phyloP scores from a whole-genome alignment of 2,888 invertebrate genomes.

The Lasioglossum vierecki region DNA sequence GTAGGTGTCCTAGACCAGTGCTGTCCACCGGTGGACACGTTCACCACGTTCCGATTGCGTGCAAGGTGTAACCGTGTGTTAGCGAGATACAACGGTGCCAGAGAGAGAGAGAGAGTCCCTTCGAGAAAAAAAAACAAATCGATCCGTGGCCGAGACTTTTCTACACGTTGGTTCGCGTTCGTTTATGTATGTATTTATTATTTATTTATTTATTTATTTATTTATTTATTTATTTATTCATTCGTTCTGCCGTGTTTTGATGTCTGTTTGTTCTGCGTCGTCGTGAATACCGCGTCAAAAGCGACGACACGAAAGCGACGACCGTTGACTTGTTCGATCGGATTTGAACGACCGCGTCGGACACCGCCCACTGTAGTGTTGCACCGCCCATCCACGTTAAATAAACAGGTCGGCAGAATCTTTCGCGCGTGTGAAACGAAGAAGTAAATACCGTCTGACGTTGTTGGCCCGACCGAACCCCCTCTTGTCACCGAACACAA shows the following conservation, averaged over 20 bases:
- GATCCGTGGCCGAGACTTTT: background rate
- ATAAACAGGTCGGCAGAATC: background rate
- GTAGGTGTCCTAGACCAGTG: background rate
- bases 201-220: background rate
- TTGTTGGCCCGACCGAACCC: background rate
- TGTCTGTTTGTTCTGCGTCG: background rate
- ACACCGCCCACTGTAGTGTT: background rate
- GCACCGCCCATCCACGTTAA: background rate
- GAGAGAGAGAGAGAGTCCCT: background rate
- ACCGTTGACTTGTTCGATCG: background rate
- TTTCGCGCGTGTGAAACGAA: background rate
- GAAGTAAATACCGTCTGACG: background rate
- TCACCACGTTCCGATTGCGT: background rate
- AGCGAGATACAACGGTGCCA: conserved; percentile 1
- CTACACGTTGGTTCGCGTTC: background rate
- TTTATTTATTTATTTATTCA: background rate
- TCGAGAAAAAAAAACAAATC: background rate
- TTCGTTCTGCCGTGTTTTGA: background rate
- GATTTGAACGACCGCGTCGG: background rate
- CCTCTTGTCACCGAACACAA: conserved; percentile 1
- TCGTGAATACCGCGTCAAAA: background rate
- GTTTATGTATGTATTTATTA: background rate
- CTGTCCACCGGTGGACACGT: background rate
- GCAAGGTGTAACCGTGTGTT: background rate
- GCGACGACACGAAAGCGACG: background rate